Percentiles rank a stretch among this genome's conserved stretches.
phyloP scores from a whole-genome alignment of 1,140 invertebrate genomes.

The Cydia splendana region DNA sequence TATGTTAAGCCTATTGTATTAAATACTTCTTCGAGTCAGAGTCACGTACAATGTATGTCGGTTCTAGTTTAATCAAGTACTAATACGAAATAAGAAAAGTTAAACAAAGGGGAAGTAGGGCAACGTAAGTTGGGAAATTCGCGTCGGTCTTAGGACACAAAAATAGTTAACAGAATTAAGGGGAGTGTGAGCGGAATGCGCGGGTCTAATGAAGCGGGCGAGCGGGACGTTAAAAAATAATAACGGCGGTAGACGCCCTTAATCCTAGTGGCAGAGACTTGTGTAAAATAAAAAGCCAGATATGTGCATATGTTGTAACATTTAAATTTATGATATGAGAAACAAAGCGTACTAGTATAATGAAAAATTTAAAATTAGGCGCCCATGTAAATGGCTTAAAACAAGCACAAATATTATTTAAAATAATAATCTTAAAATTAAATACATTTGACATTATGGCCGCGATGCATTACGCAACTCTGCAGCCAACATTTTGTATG shows the following conservation, averaged over 20 bases:
- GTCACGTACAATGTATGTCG: not conserved
- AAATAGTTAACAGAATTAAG: constrained; percentile 67
- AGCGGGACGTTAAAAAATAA: constrained; percentile 38
- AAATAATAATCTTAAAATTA: too few species aligned
- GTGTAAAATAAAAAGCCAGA: not conserved
- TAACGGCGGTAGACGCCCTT: not conserved
- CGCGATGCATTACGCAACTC: too few species aligned
- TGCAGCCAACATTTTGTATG: too few species aligned
- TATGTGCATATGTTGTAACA: too few species aligned
- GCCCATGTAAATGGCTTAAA: too few species aligned
- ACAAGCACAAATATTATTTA: too few species aligned
- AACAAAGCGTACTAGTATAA: too few species aligned
- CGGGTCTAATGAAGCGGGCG: constrained; percentile 48
- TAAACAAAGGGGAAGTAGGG: constrained; percentile 36
- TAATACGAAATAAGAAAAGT: constrained; percentile 15
- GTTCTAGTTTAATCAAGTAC: constrained; percentile 2
- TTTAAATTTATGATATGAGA: too few species aligned
- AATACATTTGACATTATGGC: too few species aligned
- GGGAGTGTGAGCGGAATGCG: constrained; percentile 50
- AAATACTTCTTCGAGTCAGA: not conserved
- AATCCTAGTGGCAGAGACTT: not conserved
- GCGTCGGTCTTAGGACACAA: constrained; percentile 52
- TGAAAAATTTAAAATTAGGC: too few species aligned
- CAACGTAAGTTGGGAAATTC: constrained; percentile 51
- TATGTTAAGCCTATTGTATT: too few species aligned